Conservation (phyloP, 2,888 invertebrate genomes). For the Drosophila formosana region DNA sequence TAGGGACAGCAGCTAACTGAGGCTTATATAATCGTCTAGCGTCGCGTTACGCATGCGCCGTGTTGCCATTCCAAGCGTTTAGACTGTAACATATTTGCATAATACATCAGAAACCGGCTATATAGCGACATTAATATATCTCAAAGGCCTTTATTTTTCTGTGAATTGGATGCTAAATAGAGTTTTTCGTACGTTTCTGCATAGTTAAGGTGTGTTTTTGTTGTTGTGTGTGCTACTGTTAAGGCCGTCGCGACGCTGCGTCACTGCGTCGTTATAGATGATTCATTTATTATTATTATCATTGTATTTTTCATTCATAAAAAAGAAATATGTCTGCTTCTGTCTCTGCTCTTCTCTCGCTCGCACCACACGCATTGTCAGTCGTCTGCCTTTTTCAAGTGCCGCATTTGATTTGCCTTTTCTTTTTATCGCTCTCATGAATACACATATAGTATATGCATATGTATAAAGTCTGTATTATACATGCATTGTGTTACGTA, state of each 20-base stretch:
- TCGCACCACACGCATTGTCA: conserved; percentile 4
- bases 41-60: conserved; percentile 59
- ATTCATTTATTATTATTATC: conserved; percentile 57
- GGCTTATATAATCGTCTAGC: conserved; percentile 37
- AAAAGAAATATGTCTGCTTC: conserved; percentile 63
- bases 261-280: conserved; percentile 61
- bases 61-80: conserved; percentile 36
- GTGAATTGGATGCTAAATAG: conserved; percentile 69
- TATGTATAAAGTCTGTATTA: conserved; percentile 22
- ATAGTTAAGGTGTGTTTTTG: conserved; percentile 18
- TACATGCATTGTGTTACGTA: conserved; percentile 68
- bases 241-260: conserved; percentile 54
- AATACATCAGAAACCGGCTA: conserved; percentile 55
- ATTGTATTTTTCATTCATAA: conserved; percentile 66
- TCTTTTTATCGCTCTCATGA: conserved; percentile 30
- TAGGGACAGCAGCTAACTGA: conserved; percentile 33
- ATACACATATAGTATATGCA: conserved; percentile 9
- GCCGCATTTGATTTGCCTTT: conserved; percentile 71
- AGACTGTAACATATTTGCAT: conserved; percentile 53
- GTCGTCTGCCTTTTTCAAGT: conserved; percentile 53
- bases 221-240: conserved; percentile 47
- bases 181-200: conserved; percentile 45
- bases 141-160: conserved; percentile 34
- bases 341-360: conserved; percentile 2
- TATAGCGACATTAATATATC: conserved; percentile 21